phyloP scores from a whole-genome alignment of 2,888 invertebrate species.

The Philonicus albiceps region DNA sequence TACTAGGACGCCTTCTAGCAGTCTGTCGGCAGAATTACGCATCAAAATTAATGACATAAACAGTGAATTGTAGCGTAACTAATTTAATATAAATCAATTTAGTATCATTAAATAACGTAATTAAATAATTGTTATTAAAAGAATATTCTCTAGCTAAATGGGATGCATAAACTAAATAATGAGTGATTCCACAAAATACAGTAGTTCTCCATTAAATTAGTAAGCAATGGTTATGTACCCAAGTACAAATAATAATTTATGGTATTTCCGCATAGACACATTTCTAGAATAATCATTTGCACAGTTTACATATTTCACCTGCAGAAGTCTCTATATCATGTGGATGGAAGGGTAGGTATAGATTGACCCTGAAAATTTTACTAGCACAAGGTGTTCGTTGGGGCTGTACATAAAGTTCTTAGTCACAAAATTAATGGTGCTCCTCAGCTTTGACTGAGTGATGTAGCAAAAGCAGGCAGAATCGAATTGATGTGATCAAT shows the following conservation, averaged over 20 bases:
- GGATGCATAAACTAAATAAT: not conserved
- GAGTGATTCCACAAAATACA: not conserved
- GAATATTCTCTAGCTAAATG: not conserved
- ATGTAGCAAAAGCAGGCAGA: not conserved
- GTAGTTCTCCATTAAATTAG: not conserved
- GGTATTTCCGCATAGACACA: not conserved
- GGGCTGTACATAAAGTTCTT: not conserved
- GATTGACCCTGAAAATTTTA: not conserved
- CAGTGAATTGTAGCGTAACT: not conserved
- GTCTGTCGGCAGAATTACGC: too few relatives aligned
- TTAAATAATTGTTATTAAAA: not conserved
- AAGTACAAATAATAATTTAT: not conserved
- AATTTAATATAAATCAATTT: too few relatives aligned
- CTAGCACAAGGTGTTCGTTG: not conserved
- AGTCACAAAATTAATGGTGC: not conserved
- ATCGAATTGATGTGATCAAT: not conserved
- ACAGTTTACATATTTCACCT: not conserved
- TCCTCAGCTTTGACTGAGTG: not conserved
- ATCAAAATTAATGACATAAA: too few relatives aligned
- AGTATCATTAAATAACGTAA: not conserved
- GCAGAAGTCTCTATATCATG: not conserved
- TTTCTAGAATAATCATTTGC: not conserved
- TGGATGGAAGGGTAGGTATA: not conserved
- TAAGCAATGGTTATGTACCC: not conserved
- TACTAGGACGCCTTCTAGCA: too few relatives aligned